Evolutionary conservation across 2,888 invertebrate genomes (phyloP).

Genomic region (Pandemis corylana): DNA sequence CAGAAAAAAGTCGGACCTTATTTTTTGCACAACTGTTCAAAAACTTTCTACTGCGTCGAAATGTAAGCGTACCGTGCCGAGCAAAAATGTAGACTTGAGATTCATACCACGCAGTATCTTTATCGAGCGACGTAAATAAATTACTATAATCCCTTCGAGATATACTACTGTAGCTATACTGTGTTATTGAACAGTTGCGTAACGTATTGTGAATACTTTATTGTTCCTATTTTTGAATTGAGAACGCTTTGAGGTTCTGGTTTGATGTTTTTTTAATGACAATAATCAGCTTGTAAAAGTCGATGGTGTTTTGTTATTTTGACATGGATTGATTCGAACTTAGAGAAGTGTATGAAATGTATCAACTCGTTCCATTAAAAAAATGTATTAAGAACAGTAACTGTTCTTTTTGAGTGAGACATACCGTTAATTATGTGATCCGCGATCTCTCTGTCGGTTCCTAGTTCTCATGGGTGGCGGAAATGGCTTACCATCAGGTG

Average conservation of each 20-base stretch:
- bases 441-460: too few species aligned
- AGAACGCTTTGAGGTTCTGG: constrained; percentile 12
- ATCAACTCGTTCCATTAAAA: neutral
- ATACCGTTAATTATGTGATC: too few species aligned
- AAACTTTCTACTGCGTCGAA: constrained; percentile 28
- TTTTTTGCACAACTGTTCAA: neutral
- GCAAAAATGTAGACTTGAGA: constrained; percentile 57
- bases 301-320: neutral
- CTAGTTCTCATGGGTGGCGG: too few species aligned
- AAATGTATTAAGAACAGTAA: neutral
- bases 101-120: constrained; percentile 41
- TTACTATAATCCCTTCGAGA: constrained; percentile 39
- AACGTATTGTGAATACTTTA: constrained; percentile 24
- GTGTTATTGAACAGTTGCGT: constrained; percentile 30
- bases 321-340: too few species aligned
- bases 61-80: constrained; percentile 58
- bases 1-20: neutral
- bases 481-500: too few species aligned
- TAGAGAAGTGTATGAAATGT: too few species aligned
- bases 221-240: constrained; percentile 32
- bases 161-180: constrained; percentile 20
- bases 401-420: too few species aligned
- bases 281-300: neutral
- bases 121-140: constrained; percentile 41
- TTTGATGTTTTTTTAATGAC: constrained; percentile 7